These are phyloP conservation scores for Sebastes ruberrimus DNA, from an alignment of 2,797 vertebrate genomes.

Conservation along the genomic window DNA sequence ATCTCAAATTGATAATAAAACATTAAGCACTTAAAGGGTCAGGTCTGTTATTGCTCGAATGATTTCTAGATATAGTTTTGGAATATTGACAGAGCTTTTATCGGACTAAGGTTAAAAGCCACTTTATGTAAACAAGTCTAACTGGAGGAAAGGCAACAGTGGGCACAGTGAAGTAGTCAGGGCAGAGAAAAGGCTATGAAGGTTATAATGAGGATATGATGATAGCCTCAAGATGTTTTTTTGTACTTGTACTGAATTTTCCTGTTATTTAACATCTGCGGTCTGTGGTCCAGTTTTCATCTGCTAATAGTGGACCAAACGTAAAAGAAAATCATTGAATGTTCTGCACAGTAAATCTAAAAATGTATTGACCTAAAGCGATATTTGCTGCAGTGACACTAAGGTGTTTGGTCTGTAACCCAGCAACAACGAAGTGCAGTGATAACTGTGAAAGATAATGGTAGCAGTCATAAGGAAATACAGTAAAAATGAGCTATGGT, in stretches of 20 bases:
- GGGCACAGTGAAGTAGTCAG: not conserved
- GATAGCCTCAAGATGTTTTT: not conserved
- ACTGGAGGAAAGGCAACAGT: not conserved
- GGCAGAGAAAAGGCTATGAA: not conserved
- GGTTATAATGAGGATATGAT: not conserved
- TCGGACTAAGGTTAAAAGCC: conserved; percentile 24
- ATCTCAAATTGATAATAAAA: conserved; percentile 26
- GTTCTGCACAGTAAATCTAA: not conserved
- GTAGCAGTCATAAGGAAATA: not conserved
- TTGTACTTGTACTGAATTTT: not conserved
- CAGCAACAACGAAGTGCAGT: not conserved
- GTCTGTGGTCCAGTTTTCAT: not conserved
- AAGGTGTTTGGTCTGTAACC: not conserved
- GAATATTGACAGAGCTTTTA: conserved; percentile 16
- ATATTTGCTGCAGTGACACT: not conserved
- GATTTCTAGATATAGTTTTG: conserved; percentile 30
- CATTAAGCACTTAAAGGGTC: not conserved
- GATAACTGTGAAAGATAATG: not conserved
- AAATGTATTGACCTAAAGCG: not conserved
- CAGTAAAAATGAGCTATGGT: not conserved
- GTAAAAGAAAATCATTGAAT: not conserved
- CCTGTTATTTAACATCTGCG: not conserved
- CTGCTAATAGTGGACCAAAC: not conserved
- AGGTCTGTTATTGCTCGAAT: conserved; percentile 10
- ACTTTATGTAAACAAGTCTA: conserved; percentile 9